These are phyloP conservation scores for Petaurus breviceps DNA, from an alignment of 2,113 vertebrate genomes.

Conservation along the genomic window DNA sequence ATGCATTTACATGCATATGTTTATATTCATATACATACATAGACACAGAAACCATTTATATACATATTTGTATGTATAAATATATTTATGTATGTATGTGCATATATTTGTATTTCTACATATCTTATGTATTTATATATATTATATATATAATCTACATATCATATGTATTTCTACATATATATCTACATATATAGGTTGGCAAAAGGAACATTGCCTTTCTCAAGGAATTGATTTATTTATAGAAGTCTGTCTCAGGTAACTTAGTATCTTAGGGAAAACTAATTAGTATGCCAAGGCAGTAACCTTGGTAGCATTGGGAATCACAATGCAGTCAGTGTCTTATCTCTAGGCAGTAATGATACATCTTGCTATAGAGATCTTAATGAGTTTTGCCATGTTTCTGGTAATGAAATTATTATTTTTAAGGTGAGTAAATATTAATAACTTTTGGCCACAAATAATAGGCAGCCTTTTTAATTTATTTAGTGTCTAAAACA, in stretches of 20 bases:
- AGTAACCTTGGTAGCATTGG: constrained; percentile 1
- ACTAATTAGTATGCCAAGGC: constrained; percentile 28
- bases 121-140: no score
- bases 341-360: neutral
- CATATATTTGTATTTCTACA: no score
- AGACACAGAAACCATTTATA: no score
- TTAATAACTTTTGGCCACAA: neutral
- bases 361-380: neutral
- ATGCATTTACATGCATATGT: no score
- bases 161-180: no score
- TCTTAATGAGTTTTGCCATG: neutral
- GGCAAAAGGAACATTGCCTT: constrained; percentile 22
- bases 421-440: constrained; percentile 7
- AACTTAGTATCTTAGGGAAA: constrained; percentile 33
- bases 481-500: neutral
- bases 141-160: no score
- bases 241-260: constrained; percentile 22
- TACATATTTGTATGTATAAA: neutral
- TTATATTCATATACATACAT: neutral
- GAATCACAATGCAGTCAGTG: constrained; percentile 10
- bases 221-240: constrained; percentile 29
- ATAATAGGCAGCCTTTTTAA: neutral
- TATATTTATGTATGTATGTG: neutral
- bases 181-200: neutral
- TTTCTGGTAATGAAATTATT: neutral